phyloP scores from a whole-genome alignment of 2,888 invertebrate genomes.

The Machimus atricapillus region DNA sequence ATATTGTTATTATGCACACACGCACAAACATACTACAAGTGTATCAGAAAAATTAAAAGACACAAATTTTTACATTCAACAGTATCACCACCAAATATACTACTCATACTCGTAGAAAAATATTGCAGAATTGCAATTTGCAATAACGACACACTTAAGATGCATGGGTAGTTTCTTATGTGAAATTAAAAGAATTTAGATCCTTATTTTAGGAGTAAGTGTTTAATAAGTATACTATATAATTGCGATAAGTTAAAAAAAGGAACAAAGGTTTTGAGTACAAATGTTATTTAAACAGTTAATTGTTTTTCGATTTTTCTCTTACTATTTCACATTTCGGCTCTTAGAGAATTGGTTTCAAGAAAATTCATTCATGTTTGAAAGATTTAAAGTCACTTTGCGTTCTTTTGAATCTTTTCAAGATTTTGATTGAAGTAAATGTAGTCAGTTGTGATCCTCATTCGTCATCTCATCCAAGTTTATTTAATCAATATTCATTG shows the following conservation, averaged over 20 bases:
- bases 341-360: neutral
- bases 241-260: neutral
- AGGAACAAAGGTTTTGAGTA: neutral
- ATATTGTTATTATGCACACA: neutral
- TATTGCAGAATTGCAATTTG: neutral
- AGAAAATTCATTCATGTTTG: neutral
- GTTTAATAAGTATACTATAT: neutral
- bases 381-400: neutral
- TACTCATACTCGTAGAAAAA: neutral
- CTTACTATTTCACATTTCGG: neutral
- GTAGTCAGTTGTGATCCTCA: neutral
- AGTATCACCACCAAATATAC: neutral
- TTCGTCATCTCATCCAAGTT: neutral
- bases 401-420: neutral
- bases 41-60: neutral
- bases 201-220: neutral
- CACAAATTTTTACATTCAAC: neutral
- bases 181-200: neutral
- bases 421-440: neutral
- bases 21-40: neutral
- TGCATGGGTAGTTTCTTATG: neutral
- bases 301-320: neutral
- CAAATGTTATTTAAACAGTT: neutral
- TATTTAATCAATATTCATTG: neutral
- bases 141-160: neutral